Conservation (phyloP, 2,888 invertebrate genomes). For the Lepetodrilus schrolli region DNA sequence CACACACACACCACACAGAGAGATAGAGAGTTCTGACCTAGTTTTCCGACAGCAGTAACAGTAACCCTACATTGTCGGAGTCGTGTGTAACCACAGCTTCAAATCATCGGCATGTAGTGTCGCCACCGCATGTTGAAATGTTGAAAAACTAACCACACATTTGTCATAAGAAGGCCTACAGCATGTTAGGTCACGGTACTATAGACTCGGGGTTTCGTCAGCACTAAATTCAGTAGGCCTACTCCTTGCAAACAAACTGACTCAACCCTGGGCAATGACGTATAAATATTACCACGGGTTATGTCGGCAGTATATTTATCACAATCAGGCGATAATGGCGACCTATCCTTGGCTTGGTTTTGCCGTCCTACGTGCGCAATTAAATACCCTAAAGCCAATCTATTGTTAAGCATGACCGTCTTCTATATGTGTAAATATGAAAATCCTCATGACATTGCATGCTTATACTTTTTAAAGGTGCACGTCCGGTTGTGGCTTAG, state of each 20-base stretch:
- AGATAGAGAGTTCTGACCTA: too few species aligned
- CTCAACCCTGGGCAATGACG: too few species aligned
- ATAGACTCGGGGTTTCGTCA: slow-evolving; percentile 20
- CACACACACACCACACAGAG: too few species aligned
- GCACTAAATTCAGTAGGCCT: not conserved
- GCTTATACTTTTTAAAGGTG: not conserved
- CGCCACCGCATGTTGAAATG: too few species aligned
- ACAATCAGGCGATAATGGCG: not conserved
- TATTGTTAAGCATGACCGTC: not conserved
- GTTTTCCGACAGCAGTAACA: too few species aligned
- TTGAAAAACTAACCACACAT: not conserved
- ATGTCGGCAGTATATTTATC: slow-evolving; percentile 6
- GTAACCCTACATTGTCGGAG: too few species aligned
- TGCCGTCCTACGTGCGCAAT: not conserved
- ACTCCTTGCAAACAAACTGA: not conserved
- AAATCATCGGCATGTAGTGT: too few species aligned
- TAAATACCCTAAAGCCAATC: not conserved
- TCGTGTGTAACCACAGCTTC: too few species aligned
- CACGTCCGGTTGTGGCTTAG: not conserved
- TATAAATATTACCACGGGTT: too few species aligned
- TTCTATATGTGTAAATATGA: not conserved
- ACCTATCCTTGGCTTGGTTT: not conserved
- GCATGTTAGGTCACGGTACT: too few species aligned
- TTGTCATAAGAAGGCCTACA: not conserved
- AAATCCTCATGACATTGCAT: not conserved